Evolutionary conservation across 2,888 invertebrate genomes (phyloP).

Genomic region (Apantesis nais): DNA sequence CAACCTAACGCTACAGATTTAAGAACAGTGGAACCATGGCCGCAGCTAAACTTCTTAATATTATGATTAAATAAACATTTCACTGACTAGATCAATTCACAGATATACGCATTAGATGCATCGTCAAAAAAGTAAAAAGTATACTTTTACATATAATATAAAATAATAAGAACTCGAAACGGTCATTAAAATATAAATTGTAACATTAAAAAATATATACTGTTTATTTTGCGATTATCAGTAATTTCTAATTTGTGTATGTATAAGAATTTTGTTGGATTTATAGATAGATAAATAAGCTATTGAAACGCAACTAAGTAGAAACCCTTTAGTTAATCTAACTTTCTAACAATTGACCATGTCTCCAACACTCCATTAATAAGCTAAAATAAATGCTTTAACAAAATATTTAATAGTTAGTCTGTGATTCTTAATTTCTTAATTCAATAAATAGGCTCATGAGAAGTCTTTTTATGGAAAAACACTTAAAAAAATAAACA

Average conservation of each 20-base stretch:
- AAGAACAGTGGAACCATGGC: constrained; percentile 26
- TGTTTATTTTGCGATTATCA: constrained; percentile 22
- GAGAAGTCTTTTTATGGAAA: constrained; percentile 40
- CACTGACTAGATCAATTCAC: constrained; percentile 53
- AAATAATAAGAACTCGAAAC: not conserved
- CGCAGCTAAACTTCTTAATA: constrained; percentile 32
- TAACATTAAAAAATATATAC: constrained; percentile 2
- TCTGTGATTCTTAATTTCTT: constrained; percentile 30
- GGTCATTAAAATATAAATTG: constrained; percentile 12
- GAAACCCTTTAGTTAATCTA: constrained; percentile 45
- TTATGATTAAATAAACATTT: constrained; percentile 36
- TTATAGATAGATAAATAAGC: constrained; percentile 25
- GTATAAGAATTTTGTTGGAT: constrained; percentile 3
- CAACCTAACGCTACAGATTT: constrained; percentile 42
- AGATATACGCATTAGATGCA: constrained; percentile 49
- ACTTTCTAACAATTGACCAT: constrained; percentile 58
- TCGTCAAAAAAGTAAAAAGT: constrained; percentile 24
- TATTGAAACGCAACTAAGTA: constrained; percentile 33
- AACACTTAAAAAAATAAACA: constrained; percentile 53
- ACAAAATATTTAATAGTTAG: constrained; percentile 33
- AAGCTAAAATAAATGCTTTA: constrained; percentile 31
- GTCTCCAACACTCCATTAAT: constrained; percentile 36
- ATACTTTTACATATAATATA: not conserved
- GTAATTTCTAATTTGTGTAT: not conserved
- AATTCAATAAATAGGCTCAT: constrained; percentile 41